Evolutionary conservation across 2,888 invertebrate genomes (phyloP), one percentile per base, ranked within the genome.

Genomic region (Spodoptera picta): DNA sequence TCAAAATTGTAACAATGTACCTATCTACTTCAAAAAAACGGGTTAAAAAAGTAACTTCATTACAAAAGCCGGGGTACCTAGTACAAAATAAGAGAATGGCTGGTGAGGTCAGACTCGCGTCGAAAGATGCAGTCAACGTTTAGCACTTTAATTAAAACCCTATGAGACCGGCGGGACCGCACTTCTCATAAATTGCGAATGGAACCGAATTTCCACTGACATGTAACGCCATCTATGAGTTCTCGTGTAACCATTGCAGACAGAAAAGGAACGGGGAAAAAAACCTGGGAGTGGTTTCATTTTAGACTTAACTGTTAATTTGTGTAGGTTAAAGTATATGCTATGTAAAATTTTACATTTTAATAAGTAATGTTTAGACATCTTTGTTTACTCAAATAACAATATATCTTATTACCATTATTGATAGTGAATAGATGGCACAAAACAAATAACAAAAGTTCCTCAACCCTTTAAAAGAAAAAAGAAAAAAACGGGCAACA

Each of bases 131-230:
- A 67, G 73, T 60, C 46, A 68, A 55, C 72, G 73, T 76, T 80
- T 73, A 77, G 74, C 74, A 60, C 66, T 83, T 84, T 85, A 83
- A 82, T 85, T 82, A 83, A 82, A 80, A 74, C 72, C 60, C 61
- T 73, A 69, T 64, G 69, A 42, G 56, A 45, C 60, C 47, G 19
- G 48, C 27, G 57, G 60, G 64, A 60, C 75, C 71, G 60, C 74
- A 79, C 69, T 68, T 66, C 76, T 75, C 72, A 77, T 82, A 81
- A 78, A 79, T 82, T 72, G 65, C 59, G 60, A 60, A 31, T 6
- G 24, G 46, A 53, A 54, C 57, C 61, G 60, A 74, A 69, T 74
- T 60, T 60, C 53, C 9, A 59, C 50, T 46, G 65, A 66, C 55
- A 69, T 59, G 67, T 65, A 60, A 56, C 67, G 67, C 57, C 53